Conservation (phyloP, 1,140 invertebrate species). For the Archivesica marissinica region DNA sequence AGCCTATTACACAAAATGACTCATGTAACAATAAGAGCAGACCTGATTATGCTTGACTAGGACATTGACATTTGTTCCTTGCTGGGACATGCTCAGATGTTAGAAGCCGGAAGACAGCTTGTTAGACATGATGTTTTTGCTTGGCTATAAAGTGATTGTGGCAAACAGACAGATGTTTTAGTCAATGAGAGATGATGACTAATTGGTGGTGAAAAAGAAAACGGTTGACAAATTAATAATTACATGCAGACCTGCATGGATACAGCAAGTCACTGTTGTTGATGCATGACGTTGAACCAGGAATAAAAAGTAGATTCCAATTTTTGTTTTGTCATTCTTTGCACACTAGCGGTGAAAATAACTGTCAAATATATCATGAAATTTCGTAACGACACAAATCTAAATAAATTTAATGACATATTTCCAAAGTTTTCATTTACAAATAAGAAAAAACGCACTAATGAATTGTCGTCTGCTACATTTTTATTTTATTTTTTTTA, state of each 20-base stretch:
- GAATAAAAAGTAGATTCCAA: no score
- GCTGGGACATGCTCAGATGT: not conserved
- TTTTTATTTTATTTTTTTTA: no score
- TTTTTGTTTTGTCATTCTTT: no score
- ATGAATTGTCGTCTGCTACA: no score
- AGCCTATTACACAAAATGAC: no score
- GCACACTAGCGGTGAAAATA: no score
- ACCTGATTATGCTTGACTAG: not conserved
- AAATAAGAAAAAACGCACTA: no score
- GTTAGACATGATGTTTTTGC: slow-evolving; percentile 8
- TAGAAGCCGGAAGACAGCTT: slow-evolving; percentile 1
- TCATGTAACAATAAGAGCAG: not conserved
- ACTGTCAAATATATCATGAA: no score
- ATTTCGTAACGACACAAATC: no score
- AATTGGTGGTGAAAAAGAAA: slow-evolving; percentile 11
- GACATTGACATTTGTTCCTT: not conserved
- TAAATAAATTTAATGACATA: no score
- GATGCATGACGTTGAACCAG: no score
- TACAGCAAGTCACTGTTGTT: not conserved
- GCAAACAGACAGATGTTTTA: slow-evolving; percentile 1
- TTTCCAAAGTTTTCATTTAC: no score
- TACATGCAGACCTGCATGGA: slow-evolving; percentile 14
- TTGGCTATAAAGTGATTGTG: not conserved
- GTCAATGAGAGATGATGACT: not conserved
- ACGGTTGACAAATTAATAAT: not conserved